These are phyloP conservation scores for Boloria selene DNA, from an alignment of 2,888 invertebrate species.

Conservation along the genomic window DNA sequence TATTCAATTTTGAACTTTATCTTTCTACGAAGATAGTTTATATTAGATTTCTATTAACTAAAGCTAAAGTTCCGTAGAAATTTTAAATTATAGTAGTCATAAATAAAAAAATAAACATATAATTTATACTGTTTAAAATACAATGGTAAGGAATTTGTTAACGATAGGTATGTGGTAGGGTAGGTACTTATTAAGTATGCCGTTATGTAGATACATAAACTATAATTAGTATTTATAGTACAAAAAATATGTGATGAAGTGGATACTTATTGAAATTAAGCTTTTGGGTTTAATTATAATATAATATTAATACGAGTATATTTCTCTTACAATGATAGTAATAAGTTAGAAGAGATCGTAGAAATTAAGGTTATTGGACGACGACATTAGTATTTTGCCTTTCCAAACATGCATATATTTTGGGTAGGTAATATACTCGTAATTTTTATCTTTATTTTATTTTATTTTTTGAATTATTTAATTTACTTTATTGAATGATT, in stretches of 20 bases:
- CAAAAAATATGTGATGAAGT: not conserved
- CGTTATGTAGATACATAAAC: not conserved
- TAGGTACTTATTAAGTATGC: not conserved
- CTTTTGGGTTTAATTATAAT: no score
- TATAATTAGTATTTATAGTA: not conserved
- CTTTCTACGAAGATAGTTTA: not conserved
- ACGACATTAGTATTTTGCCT: no score
- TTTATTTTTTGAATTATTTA: no score
- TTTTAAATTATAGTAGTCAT: constrained; percentile 22
- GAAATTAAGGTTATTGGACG: no score
- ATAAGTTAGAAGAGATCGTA: no score
- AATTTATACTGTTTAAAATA: constrained; percentile 10
- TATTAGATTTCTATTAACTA: not conserved
- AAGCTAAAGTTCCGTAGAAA: constrained; percentile 3
- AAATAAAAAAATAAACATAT: constrained; percentile 26
- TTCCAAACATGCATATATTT: no score
- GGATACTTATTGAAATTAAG: no score
- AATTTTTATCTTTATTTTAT: no score
- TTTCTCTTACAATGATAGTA: no score
- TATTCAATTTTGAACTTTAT: constrained; percentile 20
- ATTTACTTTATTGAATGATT: no score
- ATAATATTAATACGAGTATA: no score
- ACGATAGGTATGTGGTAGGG: constrained; percentile 13
- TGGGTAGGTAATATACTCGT: no score
- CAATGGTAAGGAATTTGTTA: constrained; percentile 12